Conservation (phyloP, 2,113 vertebrate genomes). For the Nematolebias whitei region DNA sequence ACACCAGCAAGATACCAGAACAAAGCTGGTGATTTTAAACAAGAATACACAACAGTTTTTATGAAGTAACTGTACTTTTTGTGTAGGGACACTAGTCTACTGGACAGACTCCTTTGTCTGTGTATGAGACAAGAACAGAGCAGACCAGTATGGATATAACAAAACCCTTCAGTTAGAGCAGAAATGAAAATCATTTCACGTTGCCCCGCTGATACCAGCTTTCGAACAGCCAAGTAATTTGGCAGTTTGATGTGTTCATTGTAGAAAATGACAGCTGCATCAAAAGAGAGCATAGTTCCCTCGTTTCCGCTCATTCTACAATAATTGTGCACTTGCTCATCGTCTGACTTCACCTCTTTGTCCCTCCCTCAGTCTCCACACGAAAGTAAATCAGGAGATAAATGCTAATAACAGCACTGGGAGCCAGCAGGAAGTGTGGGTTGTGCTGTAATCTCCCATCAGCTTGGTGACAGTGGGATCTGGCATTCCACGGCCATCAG, state of each 20-base stretch:
- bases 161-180: constrained; percentile 9
- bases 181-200: constrained; percentile 30
- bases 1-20: background rate
- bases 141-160: constrained; percentile 17
- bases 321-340: constrained; percentile 21
- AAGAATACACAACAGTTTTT: no score
- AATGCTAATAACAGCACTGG: constrained; percentile 33
- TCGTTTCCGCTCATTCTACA: constrained; percentile 3
- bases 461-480: constrained; percentile 12
- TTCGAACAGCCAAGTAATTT: constrained; percentile 39
- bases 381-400: constrained; percentile 36
- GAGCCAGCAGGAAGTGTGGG: constrained; percentile 21
- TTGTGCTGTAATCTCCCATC: constrained; percentile 40
- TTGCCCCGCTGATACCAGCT: constrained; percentile 22
- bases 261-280: constrained; percentile 16
- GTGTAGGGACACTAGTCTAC: constrained; percentile 17
- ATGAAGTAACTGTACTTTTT: no score
- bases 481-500: constrained; percentile 36
- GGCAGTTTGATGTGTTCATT: constrained; percentile 14
- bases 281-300: background rate
- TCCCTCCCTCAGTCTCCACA: constrained; percentile 1
- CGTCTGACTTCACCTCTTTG: constrained; percentile 9
- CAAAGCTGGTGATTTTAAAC: constrained; percentile 5
- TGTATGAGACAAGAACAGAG: constrained; percentile 14
- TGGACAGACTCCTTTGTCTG: constrained; percentile 23